Evolutionary conservation across 2,113 vertebrate species (phyloP).

Genomic region (Pyrgilauda ruficollis): DNA sequence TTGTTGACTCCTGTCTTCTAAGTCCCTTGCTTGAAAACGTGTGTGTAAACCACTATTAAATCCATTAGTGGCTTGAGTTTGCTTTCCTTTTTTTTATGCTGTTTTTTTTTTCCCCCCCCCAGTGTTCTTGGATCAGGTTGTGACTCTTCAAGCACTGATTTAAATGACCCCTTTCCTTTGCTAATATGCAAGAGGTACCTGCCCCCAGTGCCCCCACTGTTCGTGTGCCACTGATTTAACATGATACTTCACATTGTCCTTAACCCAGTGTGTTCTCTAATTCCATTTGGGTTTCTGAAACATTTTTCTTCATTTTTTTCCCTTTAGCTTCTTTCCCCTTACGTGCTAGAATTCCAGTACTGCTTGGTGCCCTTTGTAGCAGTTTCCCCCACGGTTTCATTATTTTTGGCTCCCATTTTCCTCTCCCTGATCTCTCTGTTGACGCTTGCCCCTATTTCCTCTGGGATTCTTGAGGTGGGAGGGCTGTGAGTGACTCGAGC

Average conservation of each 20-base stretch:
- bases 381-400: rapidly evolving
- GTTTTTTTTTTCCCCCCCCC: background rate
- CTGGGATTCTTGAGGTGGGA: background rate
- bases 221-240: background rate
- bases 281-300: background rate
- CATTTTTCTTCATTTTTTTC: background rate
- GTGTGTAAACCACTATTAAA: rapidly evolving
- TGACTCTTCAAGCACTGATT: background rate
- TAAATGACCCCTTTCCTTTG: background rate
- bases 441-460: rapidly evolving
- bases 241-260: rapidly evolving
- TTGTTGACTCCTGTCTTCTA: rapidly evolving
- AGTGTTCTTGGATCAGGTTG: background rate
- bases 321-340: background rate
- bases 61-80: background rate
- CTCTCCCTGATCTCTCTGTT: background rate
- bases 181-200: background rate
- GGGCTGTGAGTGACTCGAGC: background rate
- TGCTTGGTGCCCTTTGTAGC: background rate
- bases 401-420: background rate
- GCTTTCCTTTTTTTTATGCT: background rate
- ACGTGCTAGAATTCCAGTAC: rapidly evolving
- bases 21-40: background rate
- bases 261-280: background rate
- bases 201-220: background rate